Percentiles rank a stretch among this genome's conserved stretches.
phyloP scores from a whole-genome alignment of 2,113 vertebrate species.

The Sula dactylatra region DNA sequence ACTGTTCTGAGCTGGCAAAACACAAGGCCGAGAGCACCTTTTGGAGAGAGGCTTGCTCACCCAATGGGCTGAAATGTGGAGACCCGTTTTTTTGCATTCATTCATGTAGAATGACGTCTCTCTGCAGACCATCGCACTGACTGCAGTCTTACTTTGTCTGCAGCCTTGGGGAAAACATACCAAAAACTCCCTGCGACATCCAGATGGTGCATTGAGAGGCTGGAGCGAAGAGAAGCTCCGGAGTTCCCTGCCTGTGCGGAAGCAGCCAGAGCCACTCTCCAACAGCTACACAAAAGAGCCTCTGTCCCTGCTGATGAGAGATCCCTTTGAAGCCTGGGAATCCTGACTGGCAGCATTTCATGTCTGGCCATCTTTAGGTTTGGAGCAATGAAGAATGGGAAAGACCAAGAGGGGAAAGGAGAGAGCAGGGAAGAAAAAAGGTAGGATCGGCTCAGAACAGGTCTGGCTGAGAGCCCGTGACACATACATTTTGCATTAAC shows the following conservation, averaged over 20 bases:
- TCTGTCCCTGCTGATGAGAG: conserved; percentile 64
- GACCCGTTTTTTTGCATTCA: not conserved
- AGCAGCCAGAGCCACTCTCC: conserved; percentile 42
- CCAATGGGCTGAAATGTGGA: not conserved
- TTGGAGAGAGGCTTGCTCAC: not conserved
- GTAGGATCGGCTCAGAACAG: not conserved
- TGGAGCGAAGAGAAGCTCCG: conserved; percentile 43
- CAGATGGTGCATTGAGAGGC: conserved; percentile 29
- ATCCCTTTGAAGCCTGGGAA: conserved; percentile 72
- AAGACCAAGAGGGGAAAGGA: conserved; percentile 36
- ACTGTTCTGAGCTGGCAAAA: not conserved
- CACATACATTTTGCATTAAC: not conserved
- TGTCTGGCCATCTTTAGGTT: conserved; percentile 67
- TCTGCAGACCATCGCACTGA: not conserved
- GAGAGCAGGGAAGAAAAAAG: not conserved
- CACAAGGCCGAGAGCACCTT: not conserved
- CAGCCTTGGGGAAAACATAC: conserved; percentile 10
- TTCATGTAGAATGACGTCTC: not conserved
- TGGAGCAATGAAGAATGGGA: conserved; percentile 50
- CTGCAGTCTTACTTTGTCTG: not conserved
- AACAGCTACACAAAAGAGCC: conserved; percentile 58
- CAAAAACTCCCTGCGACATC: not conserved
- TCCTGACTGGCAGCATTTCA: conserved; percentile 62
- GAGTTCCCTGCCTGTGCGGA: not conserved
- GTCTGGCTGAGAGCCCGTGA: not conserved